Base-by-base conservation (phyloP, 2,113 vertebrate genomes). In the Struthio camelus region DNA sequence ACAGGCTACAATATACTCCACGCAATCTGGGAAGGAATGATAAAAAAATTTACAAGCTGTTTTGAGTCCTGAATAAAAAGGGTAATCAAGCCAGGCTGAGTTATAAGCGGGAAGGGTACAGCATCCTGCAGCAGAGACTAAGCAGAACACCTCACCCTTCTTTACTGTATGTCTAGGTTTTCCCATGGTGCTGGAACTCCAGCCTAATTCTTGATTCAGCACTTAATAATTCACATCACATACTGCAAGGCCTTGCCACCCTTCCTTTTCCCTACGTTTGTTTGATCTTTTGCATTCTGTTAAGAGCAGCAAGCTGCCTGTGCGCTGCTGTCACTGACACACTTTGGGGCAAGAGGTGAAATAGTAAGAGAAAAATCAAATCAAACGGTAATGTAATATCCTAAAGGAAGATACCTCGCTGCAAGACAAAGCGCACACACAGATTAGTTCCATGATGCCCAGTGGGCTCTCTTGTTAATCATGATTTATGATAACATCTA, bases 11-110 rank as follows among this genome's bases (percentile, higher is more conserved):
- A 87, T 71, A 69, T 93, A 56, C 97, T 91, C 96, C 89, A 91
- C 56, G 28, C 97, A 98, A 98, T 97, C 97, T 97, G 97, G 97
- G 96, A 67, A 96, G 97, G 97, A 82, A 98, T 95, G 98, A 98
- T 98, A 98, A 97, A 98, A 96, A 97, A 97, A 96, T 98, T 98
- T 98, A 98, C 98, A 98, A 98, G 98, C 97, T 98, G 98, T 98
- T 98, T 94, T 73, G 96, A 98, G 97, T 86, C 97, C 97, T 19
- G 95, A 98, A 98, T 98, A 98, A 97, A 98, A 98, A 96, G 84
- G 95, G 97, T 96, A 98, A 98, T 98, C 96, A 98, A 97, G 97
- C 54, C 93, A 96, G 97, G 97, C 97, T 98, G 97, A 96, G 96
- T 93, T 98, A 24, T 61, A 95, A 96, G 97, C 12, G 84, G 96